Conservation (phyloP, 2,113 vertebrate genomes). For the Dicaeum eximium region DNA sequence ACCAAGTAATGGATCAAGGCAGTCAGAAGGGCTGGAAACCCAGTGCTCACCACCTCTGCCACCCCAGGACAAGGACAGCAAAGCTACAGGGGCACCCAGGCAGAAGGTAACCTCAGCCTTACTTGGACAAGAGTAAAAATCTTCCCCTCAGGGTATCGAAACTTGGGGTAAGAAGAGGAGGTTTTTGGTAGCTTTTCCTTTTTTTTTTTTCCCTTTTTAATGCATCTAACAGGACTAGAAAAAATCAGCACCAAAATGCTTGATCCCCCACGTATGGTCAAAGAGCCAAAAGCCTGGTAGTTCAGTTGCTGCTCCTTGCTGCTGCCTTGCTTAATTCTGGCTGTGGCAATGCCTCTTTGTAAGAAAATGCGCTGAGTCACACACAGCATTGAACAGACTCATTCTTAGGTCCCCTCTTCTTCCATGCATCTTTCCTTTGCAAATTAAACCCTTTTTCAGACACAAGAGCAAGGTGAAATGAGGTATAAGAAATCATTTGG, state of each 20-base stretch:
- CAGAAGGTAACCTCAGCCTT: background rate
- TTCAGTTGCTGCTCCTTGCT: background rate
- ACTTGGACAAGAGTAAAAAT: background rate
- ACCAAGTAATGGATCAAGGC: background rate
- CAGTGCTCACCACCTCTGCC: accelerated
- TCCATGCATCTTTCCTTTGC: background rate
- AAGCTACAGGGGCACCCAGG: background rate
- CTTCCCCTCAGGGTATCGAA: background rate
- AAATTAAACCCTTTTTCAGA: background rate
- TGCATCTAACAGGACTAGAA: background rate
- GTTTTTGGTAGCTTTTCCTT: background rate
- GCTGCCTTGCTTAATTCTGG: background rate
- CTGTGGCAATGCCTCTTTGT: background rate
- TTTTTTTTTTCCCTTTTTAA: background rate
- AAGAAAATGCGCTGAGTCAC: background rate
- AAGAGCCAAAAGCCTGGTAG: background rate
- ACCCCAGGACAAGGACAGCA: background rate
- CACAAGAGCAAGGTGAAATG: background rate
- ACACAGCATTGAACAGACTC: background rate
- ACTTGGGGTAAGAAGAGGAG: background rate
- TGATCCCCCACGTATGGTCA: background rate
- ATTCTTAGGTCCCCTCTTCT: background rate
- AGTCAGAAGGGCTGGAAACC: background rate
- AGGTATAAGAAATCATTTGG: background rate
- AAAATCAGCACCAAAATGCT: background rate